phyloP scores from a whole-genome alignment of 35 echinoderm and acorn worm species.

The Hemicentrotus pulcherrimus region DNA sequence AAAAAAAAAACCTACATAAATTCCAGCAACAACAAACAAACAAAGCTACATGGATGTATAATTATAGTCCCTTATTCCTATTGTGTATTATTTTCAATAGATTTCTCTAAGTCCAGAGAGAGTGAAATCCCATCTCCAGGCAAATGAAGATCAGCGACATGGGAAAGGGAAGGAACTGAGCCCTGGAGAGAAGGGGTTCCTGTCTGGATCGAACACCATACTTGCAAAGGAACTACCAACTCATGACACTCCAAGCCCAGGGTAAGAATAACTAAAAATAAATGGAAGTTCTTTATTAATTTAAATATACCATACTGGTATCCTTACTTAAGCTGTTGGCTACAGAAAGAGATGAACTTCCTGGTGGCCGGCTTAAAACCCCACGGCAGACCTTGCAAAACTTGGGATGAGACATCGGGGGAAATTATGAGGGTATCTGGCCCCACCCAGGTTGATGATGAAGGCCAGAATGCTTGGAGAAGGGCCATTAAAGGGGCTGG shows the following conservation, averaged over 20 bases:
- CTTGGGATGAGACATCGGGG: background rate
- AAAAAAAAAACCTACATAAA: too few relatives aligned
- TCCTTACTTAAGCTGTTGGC: too few relatives aligned
- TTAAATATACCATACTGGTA: too few relatives aligned
- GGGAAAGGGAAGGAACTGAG: conserved; percentile 43
- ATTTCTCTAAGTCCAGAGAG: conserved; percentile 68
- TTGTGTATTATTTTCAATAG: conserved; percentile 29
- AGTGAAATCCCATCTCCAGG: background rate
- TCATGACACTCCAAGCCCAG: conserved; percentile 91
- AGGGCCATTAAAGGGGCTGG: too few relatives aligned
- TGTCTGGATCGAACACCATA: conserved; percentile 67
- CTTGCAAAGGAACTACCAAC: conserved; percentile 88
- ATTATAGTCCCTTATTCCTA: too few relatives aligned
- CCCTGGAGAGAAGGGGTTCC: conserved; percentile 77
- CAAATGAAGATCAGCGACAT: background rate
- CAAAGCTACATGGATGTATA: too few relatives aligned
- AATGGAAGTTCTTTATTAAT: too few relatives aligned
- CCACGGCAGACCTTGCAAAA: too few relatives aligned
- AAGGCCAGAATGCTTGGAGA: background rate
- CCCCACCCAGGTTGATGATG: background rate
- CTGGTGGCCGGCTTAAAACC: background rate
- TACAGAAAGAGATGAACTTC: background rate
- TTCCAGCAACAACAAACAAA: too few relatives aligned
- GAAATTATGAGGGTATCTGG: background rate
- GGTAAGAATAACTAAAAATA: too few relatives aligned